Percentiles rank a stretch among this genome's conserved stretches.
These are phyloP conservation scores for Ceryle rudis DNA, from an alignment of 2,797 vertebrate species.

Conservation along the genomic window DNA sequence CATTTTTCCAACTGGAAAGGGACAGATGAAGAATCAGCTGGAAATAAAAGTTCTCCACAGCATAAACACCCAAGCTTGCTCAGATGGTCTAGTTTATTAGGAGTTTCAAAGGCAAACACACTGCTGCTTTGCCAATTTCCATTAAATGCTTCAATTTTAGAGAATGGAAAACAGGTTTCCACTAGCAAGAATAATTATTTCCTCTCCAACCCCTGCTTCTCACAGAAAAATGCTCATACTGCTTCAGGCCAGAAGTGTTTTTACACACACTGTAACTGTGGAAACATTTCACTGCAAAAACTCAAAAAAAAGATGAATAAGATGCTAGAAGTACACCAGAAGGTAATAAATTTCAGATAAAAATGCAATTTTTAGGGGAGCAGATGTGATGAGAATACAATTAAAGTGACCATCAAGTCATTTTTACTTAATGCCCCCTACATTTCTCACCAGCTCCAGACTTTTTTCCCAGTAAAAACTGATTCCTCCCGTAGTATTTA, in stretches of 20 bases:
- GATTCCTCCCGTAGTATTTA: background rate
- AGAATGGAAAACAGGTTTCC: background rate
- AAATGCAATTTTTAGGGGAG: background rate
- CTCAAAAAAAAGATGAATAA: background rate
- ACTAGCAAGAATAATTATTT: background rate
- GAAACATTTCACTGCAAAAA: background rate
- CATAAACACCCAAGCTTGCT: background rate
- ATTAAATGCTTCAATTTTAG: background rate
- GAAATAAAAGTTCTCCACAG: background rate
- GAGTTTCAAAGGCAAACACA: background rate
- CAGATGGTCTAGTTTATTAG: background rate
- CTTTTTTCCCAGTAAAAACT: background rate
- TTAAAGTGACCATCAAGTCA: background rate
- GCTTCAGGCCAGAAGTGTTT: background rate
- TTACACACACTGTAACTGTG: background rate
- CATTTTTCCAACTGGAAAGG: background rate
- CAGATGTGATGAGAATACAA: background rate
- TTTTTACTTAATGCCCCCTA: background rate
- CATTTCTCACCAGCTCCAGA: background rate
- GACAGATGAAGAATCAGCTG: background rate
- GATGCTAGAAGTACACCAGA: rapidly evolving
- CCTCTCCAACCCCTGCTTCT: background rate
- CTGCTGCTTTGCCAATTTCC: background rate
- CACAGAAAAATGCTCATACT: background rate
- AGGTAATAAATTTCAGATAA: background rate